Base-by-base conservation (phyloP, 2,113 vertebrate genomes). In the Callaeas wilsoni region DNA sequence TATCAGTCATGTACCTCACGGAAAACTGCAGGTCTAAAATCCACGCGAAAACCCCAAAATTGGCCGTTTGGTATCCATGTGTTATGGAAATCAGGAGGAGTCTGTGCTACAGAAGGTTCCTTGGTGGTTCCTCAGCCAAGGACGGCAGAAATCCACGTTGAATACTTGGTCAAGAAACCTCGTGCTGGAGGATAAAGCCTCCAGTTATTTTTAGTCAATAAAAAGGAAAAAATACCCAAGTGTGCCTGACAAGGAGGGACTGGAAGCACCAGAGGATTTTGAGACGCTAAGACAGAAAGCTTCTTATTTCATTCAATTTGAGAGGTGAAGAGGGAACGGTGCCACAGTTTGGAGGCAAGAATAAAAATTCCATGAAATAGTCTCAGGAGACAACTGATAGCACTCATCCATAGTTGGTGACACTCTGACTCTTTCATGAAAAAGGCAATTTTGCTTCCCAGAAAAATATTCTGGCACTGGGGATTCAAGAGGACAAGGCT, bases 401-500 rank as follows among this genome's bases (percentile, higher is more conserved):
- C 87, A 69, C 93, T 96, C 92, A 96, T 96, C 96, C 94, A 96
- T 91, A 96, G 87, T 86, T 96, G 95, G 96, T 95, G 95, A 96
- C 95, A 96, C 90, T 86, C 93, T 93, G 93, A 90, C 96, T 96
- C 95, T 80, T 90, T 95, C 93, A 96, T 94, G 94, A 96, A 96
- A 96, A 96, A 96, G 95, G 94, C 90, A 96, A 96, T 96, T 96
- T 94, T 96, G 93, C 93, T 96, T 95, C 94, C 94, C 92, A 96
- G 94, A 96, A 96, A 97, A 95, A 93, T 96, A 94, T 96, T 94
- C 95, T 88, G 88, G 94, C 94, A 96, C 94, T 90, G 79, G 95
- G 96, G 95, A 96, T 88, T 97, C 85, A 77, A 62, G 79, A 91
- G 92, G 90, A 96, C 93, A 90, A 91, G 95, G 63, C 94, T 96